Percentiles rank a stretch among this genome's conserved stretches.
Evolutionary conservation across 2,888 invertebrate species (phyloP).

Genomic region (Pterostichus madidus): DNA sequence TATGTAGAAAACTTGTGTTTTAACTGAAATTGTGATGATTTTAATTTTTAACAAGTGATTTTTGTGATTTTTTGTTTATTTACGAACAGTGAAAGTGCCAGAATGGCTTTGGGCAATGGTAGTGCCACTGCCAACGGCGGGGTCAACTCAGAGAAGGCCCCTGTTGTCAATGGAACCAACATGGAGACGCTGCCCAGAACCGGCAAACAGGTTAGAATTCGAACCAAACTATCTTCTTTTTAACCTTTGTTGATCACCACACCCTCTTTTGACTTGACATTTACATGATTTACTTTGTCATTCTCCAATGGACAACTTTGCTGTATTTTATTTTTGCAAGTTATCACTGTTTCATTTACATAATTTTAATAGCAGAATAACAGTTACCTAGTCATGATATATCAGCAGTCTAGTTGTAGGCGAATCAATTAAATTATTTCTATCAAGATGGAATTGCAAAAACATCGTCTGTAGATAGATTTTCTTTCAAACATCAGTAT

Average conservation of each 20-base stretch:
- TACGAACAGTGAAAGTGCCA: slow-evolving; percentile 65
- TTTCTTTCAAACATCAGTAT: too few species aligned
- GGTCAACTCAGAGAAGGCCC: slow-evolving; percentile 78
- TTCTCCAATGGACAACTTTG: not conserved
- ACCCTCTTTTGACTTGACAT: slow-evolving; percentile 57
- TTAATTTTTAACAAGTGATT: slow-evolving; percentile 24
- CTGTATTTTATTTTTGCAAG: not conserved
- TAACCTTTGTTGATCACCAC: slow-evolving; percentile 38
- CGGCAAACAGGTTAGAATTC: slow-evolving; percentile 79
- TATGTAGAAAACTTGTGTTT: slow-evolving; percentile 58
- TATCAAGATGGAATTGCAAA: not conserved
- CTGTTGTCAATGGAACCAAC: slow-evolving; percentile 81
- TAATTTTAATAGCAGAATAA: slow-evolving; percentile 43
- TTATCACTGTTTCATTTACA: slow-evolving; percentile 23
- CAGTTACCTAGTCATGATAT: not conserved
- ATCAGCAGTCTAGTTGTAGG: slow-evolving; percentile 6
- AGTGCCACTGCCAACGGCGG: slow-evolving; percentile 75
- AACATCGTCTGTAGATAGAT: too few species aligned
- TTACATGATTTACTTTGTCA: slow-evolving; percentile 16
- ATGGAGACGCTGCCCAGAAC: slow-evolving; percentile 81
- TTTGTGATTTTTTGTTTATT: slow-evolving; percentile 51
- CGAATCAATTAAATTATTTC: not conserved
- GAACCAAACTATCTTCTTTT: not conserved
- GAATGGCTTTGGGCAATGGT: slow-evolving; percentile 77
- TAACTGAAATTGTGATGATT: slow-evolving; percentile 56